These are phyloP conservation scores for Lepisosteus oculatus DNA, from an alignment of 2,113 vertebrate genomes.

Conservation along the genomic window DNA sequence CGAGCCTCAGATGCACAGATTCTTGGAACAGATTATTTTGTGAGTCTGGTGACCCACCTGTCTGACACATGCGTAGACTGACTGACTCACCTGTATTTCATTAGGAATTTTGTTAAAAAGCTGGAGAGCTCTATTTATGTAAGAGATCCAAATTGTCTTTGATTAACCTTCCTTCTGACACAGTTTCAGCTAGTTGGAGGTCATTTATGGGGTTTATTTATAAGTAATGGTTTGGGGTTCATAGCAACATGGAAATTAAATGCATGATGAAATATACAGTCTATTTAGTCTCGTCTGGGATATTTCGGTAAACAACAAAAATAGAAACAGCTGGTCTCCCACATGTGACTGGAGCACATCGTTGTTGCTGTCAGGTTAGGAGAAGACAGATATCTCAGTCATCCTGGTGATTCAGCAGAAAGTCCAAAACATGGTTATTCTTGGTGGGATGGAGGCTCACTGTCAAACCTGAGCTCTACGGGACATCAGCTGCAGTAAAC, in stretches of 20 bases:
- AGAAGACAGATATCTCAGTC: neutral
- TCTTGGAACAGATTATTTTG: too few species aligned
- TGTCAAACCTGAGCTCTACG: too few species aligned
- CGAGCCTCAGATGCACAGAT: neutral
- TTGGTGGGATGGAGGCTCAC: slow-evolving; percentile 15
- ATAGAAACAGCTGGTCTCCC: slow-evolving; percentile 48
- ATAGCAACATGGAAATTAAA: slow-evolving; percentile 40
- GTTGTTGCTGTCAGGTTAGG: slow-evolving; percentile 1
- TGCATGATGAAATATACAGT: slow-evolving; percentile 53
- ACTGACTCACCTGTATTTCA: too few species aligned
- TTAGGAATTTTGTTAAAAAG: too few species aligned
- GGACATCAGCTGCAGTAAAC: too few species aligned
- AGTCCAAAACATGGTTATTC: slow-evolving; percentile 9
- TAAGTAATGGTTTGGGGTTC: slow-evolving; percentile 56
- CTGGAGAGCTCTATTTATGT: too few species aligned
- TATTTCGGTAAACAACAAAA: slow-evolving; percentile 51
- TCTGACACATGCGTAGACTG: too few species aligned
- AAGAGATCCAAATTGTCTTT: neutral
- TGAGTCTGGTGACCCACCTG: too few species aligned
- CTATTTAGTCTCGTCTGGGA: slow-evolving; percentile 57
- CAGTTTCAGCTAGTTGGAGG: slow-evolving; percentile 37
- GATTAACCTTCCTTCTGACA: slow-evolving; percentile 44
- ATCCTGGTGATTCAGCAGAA: neutral
- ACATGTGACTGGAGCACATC: slow-evolving; percentile 24
- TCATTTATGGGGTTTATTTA: slow-evolving; percentile 35